These are phyloP conservation scores for Melanotaenia parkinsoni DNA, from an alignment of 2,797 vertebrate species.

Conservation along the genomic window DNA sequence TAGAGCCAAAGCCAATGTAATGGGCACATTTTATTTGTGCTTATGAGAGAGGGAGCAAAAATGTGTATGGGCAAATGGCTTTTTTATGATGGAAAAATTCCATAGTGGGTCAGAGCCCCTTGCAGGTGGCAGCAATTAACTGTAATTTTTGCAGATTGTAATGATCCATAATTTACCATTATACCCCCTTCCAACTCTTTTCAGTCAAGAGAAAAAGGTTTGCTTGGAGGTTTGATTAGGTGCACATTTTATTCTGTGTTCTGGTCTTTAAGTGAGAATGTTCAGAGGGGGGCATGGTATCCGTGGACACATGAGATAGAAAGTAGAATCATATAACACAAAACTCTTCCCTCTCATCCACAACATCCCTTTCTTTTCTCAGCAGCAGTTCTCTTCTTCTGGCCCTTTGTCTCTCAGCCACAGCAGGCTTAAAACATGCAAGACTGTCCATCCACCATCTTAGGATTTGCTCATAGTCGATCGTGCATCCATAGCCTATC, in stretches of 20 bases:
- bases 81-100: constrained; percentile 87
- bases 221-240: constrained; percentile 81
- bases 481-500: constrained; percentile 40
- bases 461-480: constrained; percentile 56
- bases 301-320: constrained; percentile 59
- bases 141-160: constrained; percentile 89
- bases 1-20: constrained; percentile 68
- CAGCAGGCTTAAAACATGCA: constrained; percentile 71
- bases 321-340: constrained; percentile 58
- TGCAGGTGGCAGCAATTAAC: constrained; percentile 92
- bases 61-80: constrained; percentile 75
- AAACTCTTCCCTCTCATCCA: constrained; percentile 50
- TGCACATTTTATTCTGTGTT: constrained; percentile 77
- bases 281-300: constrained; percentile 57
- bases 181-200: constrained; percentile 79
- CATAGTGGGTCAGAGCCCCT: constrained; percentile 86
- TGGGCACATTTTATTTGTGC: constrained; percentile 77
- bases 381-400: constrained; percentile 46
- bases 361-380: constrained; percentile 39
- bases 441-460: constrained; percentile 73
- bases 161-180: constrained; percentile 90
- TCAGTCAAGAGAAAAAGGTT: constrained; percentile 80
- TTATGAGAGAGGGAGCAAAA: constrained; percentile 70
- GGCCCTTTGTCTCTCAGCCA: constrained; percentile 64
- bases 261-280: constrained; percentile 78